Conservation (phyloP, 1,140 invertebrate species). For the Ostrea denselamellosa region DNA sequence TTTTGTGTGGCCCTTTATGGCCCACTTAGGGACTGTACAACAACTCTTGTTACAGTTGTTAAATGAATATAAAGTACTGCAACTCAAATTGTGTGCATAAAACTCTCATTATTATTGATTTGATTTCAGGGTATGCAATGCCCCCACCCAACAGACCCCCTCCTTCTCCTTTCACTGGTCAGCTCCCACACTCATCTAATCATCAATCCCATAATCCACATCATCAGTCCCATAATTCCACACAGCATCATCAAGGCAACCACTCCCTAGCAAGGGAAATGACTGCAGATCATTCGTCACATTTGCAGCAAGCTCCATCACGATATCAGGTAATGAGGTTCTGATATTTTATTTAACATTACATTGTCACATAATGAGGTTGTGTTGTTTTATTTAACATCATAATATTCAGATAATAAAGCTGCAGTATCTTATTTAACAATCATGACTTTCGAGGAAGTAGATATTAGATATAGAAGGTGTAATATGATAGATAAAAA, state of each 20-base stretch:
- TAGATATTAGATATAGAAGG: no score
- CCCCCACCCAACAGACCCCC: conserved; percentile 38
- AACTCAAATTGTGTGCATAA: no score
- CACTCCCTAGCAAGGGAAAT: conserved; percentile 60
- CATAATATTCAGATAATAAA: neutral
- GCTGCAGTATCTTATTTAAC: neutral
- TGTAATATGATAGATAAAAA: no score
- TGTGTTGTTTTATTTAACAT: neutral
- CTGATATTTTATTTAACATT: neutral
- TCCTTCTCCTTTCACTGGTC: conserved; percentile 44
- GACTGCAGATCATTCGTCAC: conserved; percentile 58
- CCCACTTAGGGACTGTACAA: no score
- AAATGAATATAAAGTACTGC: no score
- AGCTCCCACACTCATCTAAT: conserved; percentile 49
- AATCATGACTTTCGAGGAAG: no score
- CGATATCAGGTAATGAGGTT: conserved; percentile 2
- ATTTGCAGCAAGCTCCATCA: neutral
- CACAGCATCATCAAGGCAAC: neutral
- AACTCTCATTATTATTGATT: no score
- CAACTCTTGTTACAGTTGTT: no score
- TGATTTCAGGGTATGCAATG: conserved; percentile 41
- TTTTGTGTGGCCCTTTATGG: no score
- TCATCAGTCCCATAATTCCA: conserved; percentile 21
- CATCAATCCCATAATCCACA: conserved; percentile 43
- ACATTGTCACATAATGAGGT: neutral